A percentile compares a stretch with the other conserved stretches of the same genome.
phyloP scores from a whole-genome alignment of 1,140 invertebrate species.

The Camponotus floridanus region DNA sequence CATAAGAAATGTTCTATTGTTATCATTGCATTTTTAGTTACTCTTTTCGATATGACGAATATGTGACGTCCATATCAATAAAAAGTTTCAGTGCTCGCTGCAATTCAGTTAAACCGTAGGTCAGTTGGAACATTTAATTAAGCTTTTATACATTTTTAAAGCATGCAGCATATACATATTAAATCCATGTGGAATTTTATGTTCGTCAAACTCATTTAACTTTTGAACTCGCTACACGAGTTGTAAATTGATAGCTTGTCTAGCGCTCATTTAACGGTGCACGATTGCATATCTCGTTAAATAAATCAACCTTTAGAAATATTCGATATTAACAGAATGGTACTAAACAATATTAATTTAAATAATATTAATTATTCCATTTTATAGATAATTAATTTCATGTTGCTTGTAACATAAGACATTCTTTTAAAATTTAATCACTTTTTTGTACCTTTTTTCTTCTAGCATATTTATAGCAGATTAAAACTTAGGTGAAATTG shows the following conservation, averaged over 20 bases:
- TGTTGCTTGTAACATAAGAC: neutral
- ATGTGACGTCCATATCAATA: slow-evolving; percentile 53
- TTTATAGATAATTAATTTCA: neutral
- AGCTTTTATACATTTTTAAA: slow-evolving; percentile 67
- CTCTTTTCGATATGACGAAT: slow-evolving; percentile 39
- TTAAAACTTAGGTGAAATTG: too few relatives aligned
- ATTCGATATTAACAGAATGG: slow-evolving; percentile 12
- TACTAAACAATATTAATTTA: slow-evolving; percentile 31
- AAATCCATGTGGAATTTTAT: slow-evolving; percentile 62
- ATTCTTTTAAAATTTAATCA: neutral
- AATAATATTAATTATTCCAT: neutral
- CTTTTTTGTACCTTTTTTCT: neutral
- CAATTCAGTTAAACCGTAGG: slow-evolving; percentile 53
- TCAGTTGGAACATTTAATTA: slow-evolving; percentile 63
- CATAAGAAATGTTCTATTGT: slow-evolving; percentile 15
- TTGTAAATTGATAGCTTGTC: slow-evolving; percentile 63
- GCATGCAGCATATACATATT: slow-evolving; percentile 60
- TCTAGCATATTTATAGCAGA: neutral
- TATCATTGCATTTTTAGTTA: slow-evolving; percentile 5
- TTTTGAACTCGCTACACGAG: slow-evolving; percentile 55
- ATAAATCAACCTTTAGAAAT: slow-evolving; percentile 58
- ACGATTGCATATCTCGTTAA: slow-evolving; percentile 45
- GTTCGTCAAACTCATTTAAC: slow-evolving; percentile 60
- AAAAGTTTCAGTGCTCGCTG: slow-evolving; percentile 54
- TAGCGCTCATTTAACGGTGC: slow-evolving; percentile 52